Conservation (phyloP, 2,888 invertebrate genomes). For the Lochmaea crataegi region DNA sequence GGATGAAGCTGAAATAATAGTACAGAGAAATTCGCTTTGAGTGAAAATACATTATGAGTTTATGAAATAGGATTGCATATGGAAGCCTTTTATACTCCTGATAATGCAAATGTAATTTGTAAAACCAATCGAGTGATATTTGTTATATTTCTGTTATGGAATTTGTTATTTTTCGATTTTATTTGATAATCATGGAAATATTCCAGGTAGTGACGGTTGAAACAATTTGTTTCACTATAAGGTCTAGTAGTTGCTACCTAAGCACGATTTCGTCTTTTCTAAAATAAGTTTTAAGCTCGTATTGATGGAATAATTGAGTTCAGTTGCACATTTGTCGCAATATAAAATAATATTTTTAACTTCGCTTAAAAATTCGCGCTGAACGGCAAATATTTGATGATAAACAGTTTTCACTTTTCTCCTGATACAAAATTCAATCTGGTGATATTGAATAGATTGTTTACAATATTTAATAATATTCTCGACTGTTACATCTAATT, state of each 20-base stretch:
- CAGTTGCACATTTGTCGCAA: constrained; percentile 13
- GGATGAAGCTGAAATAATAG: too few species aligned
- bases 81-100: too few species aligned
- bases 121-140: too few species aligned
- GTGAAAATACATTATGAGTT: too few species aligned
- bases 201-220: too few species aligned
- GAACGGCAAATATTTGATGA: constrained; percentile 19
- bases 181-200: too few species aligned
- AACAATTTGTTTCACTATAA: not conserved
- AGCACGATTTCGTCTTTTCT: constrained; percentile 9
- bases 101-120: too few species aligned
- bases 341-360: constrained; percentile 12
- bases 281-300: constrained; percentile 10
- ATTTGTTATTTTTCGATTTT: too few species aligned
- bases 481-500: not conserved
- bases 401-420: constrained; percentile 15
- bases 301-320: not conserved
- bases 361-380: constrained; percentile 1
- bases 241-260: not conserved
- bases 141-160: too few species aligned
- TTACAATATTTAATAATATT: constrained; percentile 10
- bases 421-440: constrained; percentile 2
- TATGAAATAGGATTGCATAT: too few species aligned
- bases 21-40: too few species aligned
- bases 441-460: not conserved